Evolutionary conservation across 2,113 vertebrate genomes (phyloP), one percentile per base, ranked within the genome.

Genomic region (Poecilia latipinna): DNA sequence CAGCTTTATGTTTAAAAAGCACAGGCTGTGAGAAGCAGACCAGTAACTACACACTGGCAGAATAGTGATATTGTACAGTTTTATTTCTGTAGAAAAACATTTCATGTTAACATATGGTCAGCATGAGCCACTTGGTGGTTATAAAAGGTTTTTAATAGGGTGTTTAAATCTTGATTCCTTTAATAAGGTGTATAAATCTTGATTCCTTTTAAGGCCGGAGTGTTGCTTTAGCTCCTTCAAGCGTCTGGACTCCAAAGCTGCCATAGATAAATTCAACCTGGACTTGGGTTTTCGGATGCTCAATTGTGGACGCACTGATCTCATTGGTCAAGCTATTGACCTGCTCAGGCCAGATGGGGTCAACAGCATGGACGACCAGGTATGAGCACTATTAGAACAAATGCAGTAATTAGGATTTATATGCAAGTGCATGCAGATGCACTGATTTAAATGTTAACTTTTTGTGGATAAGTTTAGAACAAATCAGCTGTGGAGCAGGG

Each of bases 321-420:
- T 99, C 76, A 97, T 99, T 84, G 94, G 92, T 83, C 97, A 99
- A 87, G 98, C 98, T 8, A 98, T 98, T 0, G 94, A 95, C 29
- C 93, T 96, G 1, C 93, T 99, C 88, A 97, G 98, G 19, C 93
- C 95, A 0, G 97, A 98, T 0, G 98, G 98, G 12, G 96, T 99
- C 12, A 98, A 99, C 94, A 98, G 97, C 82, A 97, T 97, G 97
- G 97, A 99, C 0, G 98, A 99, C 85, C 97, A 99, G 97, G 98
- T 99, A 90, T 2, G 26, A 57, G 65, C 61, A 12, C 6, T 32
- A 5, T 32, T 61, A 19, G 31, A n/a, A 26, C 28, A 54, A 54
- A 24, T 54, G 19, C 48, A 57, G 5, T 10, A 57, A n/a, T 57
- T 57, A 22, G 8, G 24, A 57, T 11, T 10, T 8, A n/a, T n/a